Percentiles rank a stretch among this genome's conserved stretches.
Evolutionary conservation across 2,888 invertebrate genomes (phyloP).

Genomic region (Coelinius sp.): DNA sequence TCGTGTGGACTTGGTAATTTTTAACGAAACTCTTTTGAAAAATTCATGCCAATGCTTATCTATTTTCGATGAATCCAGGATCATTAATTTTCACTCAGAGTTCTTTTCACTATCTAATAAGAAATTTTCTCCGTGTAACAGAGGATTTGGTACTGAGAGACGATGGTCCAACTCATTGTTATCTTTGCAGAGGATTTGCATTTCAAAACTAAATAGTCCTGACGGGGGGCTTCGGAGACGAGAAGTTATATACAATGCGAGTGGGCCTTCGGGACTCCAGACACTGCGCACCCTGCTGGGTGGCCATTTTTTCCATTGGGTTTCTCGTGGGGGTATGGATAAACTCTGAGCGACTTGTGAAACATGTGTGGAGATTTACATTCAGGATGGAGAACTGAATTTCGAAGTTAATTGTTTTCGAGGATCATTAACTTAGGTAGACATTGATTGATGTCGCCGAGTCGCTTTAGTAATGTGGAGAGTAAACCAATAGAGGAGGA

Average conservation of each 20-base stretch:
- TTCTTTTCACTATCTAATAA: too few relatives aligned
- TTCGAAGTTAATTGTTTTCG: constrained; percentile 16
- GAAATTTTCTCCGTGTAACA: too few relatives aligned
- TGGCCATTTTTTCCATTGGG: constrained; percentile 41
- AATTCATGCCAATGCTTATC: too few relatives aligned
- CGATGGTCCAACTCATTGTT: constrained; percentile 33
- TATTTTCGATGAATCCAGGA: too few relatives aligned
- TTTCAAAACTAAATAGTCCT: constrained; percentile 56
- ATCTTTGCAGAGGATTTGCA: constrained; percentile 58
- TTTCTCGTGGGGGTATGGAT: background rate
- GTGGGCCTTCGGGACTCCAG: constrained; percentile 42
- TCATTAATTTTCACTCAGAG: too few relatives aligned
- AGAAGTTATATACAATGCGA: constrained; percentile 19
- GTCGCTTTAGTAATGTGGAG: background rate
- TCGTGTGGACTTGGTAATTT: too few relatives aligned
- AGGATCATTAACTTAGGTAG: constrained; percentile 10
- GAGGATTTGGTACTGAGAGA: constrained; percentile 16
- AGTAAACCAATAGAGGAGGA: background rate
- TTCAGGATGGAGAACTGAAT: background rate
- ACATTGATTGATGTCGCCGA: background rate
- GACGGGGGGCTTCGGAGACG: constrained; percentile 47
- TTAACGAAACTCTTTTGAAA: too few relatives aligned
- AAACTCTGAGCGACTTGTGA: background rate
- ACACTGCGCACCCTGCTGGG: constrained; percentile 41
- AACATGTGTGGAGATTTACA: constrained; percentile 7